Percentiles rank a stretch among this genome's conserved stretches.
These are phyloP conservation scores for Nasonia oneida DNA, from an alignment of 2,888 invertebrate genomes.

Conservation along the genomic window DNA sequence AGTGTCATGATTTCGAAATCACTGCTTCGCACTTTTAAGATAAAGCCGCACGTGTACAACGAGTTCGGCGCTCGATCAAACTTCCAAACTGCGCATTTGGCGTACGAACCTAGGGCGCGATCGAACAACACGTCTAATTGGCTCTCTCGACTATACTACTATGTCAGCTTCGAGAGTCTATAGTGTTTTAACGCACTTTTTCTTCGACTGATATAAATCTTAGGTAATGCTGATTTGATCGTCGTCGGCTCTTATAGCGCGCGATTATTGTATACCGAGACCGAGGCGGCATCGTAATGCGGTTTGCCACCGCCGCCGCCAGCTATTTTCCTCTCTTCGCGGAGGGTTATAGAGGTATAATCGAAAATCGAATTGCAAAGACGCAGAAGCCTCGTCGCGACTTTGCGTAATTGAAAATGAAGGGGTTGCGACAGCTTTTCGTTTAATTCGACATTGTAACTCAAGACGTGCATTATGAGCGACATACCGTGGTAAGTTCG, in stretches of 20 bases:
- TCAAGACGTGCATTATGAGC: neutral
- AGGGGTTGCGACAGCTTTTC: neutral
- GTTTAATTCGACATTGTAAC: neutral
- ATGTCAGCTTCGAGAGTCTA: neutral
- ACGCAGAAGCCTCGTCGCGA: neutral
- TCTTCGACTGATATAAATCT: neutral
- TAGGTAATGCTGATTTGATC: neutral
- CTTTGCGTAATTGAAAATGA: constrained; percentile 39
- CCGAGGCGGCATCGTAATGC: constrained; percentile 44
- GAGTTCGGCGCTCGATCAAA: neutral
- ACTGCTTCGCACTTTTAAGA: neutral
- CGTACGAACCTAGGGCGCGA: neutral
- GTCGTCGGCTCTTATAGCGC: neutral
- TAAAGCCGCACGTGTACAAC: neutral
- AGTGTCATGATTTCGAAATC: neutral
- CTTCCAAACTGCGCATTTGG: constrained; percentile 39
- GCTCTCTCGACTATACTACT: neutral
- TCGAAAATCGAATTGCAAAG: constrained; percentile 39
- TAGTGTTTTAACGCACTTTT: neutral
- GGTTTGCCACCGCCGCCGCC: constrained; percentile 26
- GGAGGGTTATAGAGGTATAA: neutral
- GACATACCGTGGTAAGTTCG: too few species aligned
- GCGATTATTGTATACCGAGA: constrained; percentile 29
- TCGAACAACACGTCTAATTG: constrained; percentile 15
- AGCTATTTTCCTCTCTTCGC: constrained; percentile 17